Percentiles rank a stretch among this genome's conserved stretches.
Evolutionary conservation across 2,113 vertebrate genomes (phyloP).

Genomic region (Sinocyclocheilus rhinocerous): DNA sequence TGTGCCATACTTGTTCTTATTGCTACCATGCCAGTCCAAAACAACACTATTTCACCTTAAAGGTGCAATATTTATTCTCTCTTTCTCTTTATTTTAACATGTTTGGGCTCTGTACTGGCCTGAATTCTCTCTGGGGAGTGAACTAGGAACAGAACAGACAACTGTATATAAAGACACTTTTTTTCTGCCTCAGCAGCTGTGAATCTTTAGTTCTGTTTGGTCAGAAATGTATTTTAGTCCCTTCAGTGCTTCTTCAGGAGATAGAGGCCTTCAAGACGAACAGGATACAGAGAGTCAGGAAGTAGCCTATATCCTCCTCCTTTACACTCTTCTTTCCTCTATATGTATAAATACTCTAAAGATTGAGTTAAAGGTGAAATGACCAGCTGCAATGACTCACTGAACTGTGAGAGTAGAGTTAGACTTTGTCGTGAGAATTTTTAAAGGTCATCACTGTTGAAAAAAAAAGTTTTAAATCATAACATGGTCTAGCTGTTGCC

Average conservation of each 20-base stretch:
- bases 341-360: constrained; percentile 3
- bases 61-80: not conserved
- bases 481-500: not conserved
- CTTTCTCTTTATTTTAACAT: not conserved
- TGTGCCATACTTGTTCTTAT: not conserved
- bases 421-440: not conserved
- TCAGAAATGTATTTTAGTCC: constrained; percentile 3
- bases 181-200: constrained; percentile 16
- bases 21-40: not conserved
- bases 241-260: not conserved
- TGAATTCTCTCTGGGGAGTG: not conserved
- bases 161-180: not conserved
- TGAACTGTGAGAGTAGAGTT: constrained; percentile 25
- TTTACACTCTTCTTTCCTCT: not conserved
- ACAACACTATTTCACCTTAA: constrained; percentile 8
- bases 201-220: constrained; percentile 1
- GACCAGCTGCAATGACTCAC: not conserved
- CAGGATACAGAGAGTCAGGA: not conserved
- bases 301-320: not conserved
- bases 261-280: not conserved
- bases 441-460: not conserved
- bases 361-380: constrained; percentile 1
- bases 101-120: not conserved
- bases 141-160: constrained; percentile 3
- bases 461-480: not conserved